A percentile compares a stretch with the other conserved stretches of the same genome.
phyloP scores from a whole-genome alignment of 2,797 vertebrate species.

The Syngnathus acus region DNA sequence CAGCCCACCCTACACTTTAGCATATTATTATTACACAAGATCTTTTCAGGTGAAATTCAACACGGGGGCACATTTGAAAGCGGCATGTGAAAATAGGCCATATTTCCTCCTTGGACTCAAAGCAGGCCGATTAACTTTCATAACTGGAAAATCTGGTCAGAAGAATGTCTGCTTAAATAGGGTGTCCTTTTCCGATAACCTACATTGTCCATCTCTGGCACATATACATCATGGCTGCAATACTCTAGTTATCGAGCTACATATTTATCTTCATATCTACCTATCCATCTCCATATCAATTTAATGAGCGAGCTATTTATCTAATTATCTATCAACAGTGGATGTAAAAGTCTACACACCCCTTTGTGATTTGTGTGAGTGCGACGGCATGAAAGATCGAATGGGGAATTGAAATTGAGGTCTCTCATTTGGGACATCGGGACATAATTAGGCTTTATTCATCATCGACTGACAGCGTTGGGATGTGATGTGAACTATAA shows the following conservation, averaged over 20 bases:
- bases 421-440: conserved; percentile 58
- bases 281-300: neutral
- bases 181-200: conserved; percentile 2
- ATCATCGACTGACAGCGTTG: conserved; percentile 7
- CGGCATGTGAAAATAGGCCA: conserved; percentile 25
- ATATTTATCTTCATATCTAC: neutral
- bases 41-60: conserved; percentile 22
- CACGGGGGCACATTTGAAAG: conserved; percentile 18
- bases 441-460: conserved; percentile 55
- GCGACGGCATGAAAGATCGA: conserved; percentile 42
- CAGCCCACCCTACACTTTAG: neutral
- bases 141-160: conserved; percentile 37
- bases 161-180: conserved; percentile 15
- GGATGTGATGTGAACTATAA: conserved; percentile 12
- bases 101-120: conserved; percentile 30
- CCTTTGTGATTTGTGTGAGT: conserved; percentile 3
- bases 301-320: neutral
- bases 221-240: neutral
- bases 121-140: conserved; percentile 29
- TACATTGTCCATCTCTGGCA: neutral
- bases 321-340: neutral
- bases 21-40: neutral
- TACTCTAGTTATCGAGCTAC: neutral
- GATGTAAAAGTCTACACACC: neutral
- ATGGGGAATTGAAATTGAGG: conserved; percentile 41